Percentiles rank a stretch among this genome's conserved stretches.
Conservation (phyloP, 30 jellyfish, hydroid and myxozoan species). For the Chrysaora quinquecirrha region DNA sequence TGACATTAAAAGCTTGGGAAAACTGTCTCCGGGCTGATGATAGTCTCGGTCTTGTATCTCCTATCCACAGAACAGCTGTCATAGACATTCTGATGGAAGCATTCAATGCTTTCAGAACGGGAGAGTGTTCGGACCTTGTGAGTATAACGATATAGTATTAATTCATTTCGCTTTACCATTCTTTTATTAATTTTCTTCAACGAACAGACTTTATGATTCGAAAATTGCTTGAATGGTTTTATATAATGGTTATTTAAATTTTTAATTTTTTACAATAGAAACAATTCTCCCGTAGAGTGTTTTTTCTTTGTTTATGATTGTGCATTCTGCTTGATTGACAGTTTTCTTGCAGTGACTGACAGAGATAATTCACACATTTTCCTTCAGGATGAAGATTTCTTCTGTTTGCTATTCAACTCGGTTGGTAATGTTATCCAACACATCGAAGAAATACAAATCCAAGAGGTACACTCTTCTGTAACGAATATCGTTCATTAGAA, state of each 20-base stretch:
- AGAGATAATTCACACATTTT: too few relatives aligned
- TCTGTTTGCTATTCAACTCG: conserved; percentile 20
- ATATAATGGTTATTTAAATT: too few relatives aligned
- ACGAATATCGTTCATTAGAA: too few relatives aligned
- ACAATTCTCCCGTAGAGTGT: too few relatives aligned
- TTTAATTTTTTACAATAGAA: too few relatives aligned
- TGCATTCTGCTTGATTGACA: too few relatives aligned
- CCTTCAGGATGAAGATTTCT: conserved; percentile 48
- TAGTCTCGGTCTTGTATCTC: conserved; percentile 28
- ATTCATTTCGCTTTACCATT: too few relatives aligned
- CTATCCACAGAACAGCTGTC: conserved; percentile 24
- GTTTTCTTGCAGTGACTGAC: too few relatives aligned
- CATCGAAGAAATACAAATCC: conserved; percentile 12
- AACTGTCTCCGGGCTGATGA: conserved; percentile 9
- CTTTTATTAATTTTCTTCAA: too few relatives aligned
- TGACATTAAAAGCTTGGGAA: conserved; percentile 38
- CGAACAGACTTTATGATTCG: too few relatives aligned
- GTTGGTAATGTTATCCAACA: background rate
- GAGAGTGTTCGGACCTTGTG: conserved; percentile 45
- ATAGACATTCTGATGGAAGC: conserved; percentile 15
- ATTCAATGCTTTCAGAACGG: conserved; percentile 13
- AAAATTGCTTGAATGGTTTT: too few relatives aligned
- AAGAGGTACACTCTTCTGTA: conserved; percentile 7
- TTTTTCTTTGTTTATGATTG: too few relatives aligned
- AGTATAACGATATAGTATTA: background rate